A percentile compares a stretch with the other conserved stretches of the same genome.
These are phyloP conservation scores for Anabacerthia variegaticeps DNA, from an alignment of 2,797 vertebrate species.

Conservation along the genomic window DNA sequence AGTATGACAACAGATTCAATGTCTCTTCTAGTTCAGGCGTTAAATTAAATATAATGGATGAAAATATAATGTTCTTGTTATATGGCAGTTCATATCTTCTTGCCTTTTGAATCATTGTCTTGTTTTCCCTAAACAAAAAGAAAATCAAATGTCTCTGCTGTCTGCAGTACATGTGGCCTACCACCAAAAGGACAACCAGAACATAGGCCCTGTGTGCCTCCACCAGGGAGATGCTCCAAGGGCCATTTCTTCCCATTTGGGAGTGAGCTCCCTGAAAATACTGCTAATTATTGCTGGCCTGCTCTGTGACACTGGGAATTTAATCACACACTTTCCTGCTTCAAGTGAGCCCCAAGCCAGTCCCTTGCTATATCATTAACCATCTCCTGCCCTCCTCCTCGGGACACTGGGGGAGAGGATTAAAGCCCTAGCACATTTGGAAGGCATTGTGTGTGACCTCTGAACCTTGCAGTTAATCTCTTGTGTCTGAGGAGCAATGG, in stretches of 20 bases:
- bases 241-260: neutral
- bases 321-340: neutral
- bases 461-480: slow-evolving; percentile 15
- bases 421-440: neutral
- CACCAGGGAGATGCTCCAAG: neutral
- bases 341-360: slow-evolving; percentile 1
- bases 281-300: slow-evolving; percentile 41
- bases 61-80: neutral
- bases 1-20: neutral
- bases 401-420: neutral
- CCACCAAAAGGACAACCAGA: neutral
- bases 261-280: neutral
- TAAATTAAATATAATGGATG: neutral
- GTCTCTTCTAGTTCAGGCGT: neutral
- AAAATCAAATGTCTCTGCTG: neutral
- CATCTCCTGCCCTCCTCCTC: neutral
- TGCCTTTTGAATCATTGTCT: neutral
- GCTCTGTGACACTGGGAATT: neutral
- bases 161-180: neutral
- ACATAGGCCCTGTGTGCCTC: neutral
- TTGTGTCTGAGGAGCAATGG: neutral
- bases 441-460: neutral
- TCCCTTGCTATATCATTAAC: neutral
- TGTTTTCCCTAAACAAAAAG: neutral
- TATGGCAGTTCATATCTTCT: neutral